Percentiles rank a stretch among this genome's conserved stretches.
Evolutionary conservation across 2,888 invertebrate species (phyloP).

Genomic region (Ectemnius cavifrons): DNA sequence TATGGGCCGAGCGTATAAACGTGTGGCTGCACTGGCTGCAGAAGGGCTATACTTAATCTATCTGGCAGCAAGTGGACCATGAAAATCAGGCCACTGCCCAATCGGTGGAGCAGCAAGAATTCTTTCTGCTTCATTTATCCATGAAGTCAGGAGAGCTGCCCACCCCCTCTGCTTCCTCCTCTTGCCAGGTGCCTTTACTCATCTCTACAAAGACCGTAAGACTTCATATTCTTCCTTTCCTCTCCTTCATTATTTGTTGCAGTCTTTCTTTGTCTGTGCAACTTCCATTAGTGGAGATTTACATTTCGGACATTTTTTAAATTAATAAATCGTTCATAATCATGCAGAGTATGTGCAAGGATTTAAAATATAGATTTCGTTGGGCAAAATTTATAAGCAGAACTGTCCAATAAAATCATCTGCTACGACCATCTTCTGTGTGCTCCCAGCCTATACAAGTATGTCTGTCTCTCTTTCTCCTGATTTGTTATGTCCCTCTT

Average conservation of each 20-base stretch:
- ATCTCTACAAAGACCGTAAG: too few relatives aligned
- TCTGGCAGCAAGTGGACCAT: conserved; percentile 54
- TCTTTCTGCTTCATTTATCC: conserved; percentile 58
- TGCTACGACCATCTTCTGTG: not conserved
- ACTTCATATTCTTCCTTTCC: too few relatives aligned
- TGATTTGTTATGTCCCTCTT: not conserved
- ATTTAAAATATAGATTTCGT: too few relatives aligned
- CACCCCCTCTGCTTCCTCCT: too few relatives aligned
- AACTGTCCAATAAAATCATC: not conserved
- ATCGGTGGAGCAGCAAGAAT: conserved; percentile 56
- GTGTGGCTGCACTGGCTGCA: conserved; percentile 15
- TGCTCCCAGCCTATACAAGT: not conserved
- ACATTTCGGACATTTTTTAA: too few relatives aligned
- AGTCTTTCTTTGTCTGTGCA: too few relatives aligned
- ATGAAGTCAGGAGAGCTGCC: conserved; percentile 24
- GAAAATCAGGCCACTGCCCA: conserved; percentile 70
- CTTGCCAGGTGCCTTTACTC: too few relatives aligned
- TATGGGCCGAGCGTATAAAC: conserved; percentile 5
- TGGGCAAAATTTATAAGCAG: not conserved
- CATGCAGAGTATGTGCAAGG: too few relatives aligned
- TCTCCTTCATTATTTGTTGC: too few relatives aligned
- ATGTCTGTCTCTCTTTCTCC: not conserved
- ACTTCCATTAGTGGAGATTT: too few relatives aligned
- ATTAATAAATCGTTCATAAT: too few relatives aligned
- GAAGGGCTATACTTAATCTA: conserved; percentile 53